These are phyloP conservation scores for Azemiops feae DNA, from an alignment of 2,113 vertebrate genomes.

Conservation along the genomic window DNA sequence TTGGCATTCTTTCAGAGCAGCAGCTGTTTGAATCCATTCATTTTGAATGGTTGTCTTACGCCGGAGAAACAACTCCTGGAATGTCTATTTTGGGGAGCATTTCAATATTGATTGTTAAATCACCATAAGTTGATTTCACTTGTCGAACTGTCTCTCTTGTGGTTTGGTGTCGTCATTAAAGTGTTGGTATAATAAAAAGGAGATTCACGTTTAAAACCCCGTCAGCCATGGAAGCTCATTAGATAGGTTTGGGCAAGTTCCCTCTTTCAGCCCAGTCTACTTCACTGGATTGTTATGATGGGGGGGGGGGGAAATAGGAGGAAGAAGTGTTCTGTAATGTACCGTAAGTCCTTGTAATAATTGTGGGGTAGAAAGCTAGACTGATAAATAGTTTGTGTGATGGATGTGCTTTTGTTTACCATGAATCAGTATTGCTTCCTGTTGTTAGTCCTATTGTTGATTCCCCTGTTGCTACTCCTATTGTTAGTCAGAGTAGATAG, in stretches of 20 bases:
- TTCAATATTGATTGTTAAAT: not conserved
- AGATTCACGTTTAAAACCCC: not conserved
- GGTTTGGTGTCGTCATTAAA: not conserved
- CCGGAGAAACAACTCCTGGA: not conserved
- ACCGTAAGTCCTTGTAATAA: not conserved
- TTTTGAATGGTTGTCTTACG: not conserved
- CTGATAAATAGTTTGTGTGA: not conserved
- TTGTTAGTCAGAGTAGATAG: not conserved
- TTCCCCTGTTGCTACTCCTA: not conserved
- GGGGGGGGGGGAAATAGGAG: not conserved
- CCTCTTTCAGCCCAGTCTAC: not conserved
- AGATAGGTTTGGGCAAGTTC: not conserved
- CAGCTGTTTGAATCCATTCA: not conserved
- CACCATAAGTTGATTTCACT: not conserved
- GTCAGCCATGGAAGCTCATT: not conserved
- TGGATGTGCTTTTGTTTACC: not conserved
- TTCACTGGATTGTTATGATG: not conserved
- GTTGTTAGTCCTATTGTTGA: not conserved
- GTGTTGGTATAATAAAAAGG: not conserved
- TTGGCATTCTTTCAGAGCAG: not conserved
- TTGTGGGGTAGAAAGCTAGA: not conserved
- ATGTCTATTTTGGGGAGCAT: not conserved
- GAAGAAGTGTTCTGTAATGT: not conserved
- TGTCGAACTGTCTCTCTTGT: not conserved
- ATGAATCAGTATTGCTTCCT: not conserved